Conservation (phyloP, 2,888 invertebrate genomes). For the Eumacrocentrus americanus region DNA sequence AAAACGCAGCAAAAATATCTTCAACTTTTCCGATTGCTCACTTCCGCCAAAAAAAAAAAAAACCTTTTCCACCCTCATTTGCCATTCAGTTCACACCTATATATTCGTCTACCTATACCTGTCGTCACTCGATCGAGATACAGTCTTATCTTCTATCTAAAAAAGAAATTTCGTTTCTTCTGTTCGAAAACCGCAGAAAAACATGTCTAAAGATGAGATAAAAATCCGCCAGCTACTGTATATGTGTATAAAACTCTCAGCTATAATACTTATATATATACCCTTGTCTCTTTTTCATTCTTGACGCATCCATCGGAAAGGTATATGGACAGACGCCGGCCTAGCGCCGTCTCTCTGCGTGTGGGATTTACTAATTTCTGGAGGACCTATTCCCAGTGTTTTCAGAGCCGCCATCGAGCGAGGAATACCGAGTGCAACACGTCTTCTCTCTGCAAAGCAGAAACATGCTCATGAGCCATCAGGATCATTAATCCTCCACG, state of each 20-base stretch:
- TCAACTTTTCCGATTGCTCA: slow-evolving; percentile 16
- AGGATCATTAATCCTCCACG: slow-evolving; percentile 19
- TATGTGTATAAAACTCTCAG: too few relatives aligned
- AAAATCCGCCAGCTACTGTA: not conserved
- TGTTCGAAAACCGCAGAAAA: not conserved
- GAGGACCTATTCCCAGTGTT: slow-evolving; percentile 34
- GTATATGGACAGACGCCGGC: slow-evolving; percentile 10
- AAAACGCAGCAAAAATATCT: slow-evolving; percentile 5
- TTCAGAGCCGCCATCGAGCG: not conserved
- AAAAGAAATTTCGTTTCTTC: slow-evolving; percentile 2
- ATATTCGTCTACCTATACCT: slow-evolving; percentile 14
- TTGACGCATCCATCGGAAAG: slow-evolving; percentile 13
- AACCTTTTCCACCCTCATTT: slow-evolving; percentile 21
- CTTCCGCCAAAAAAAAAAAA: slow-evolving; percentile 14
- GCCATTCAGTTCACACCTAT: slow-evolving; percentile 24
- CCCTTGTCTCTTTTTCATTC: slow-evolving; percentile 18
- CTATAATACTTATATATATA: too few relatives aligned
- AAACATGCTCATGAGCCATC: not conserved
- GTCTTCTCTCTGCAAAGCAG: not conserved
- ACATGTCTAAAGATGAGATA: not conserved
- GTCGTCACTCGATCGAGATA: slow-evolving; percentile 8
- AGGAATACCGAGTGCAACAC: slow-evolving; percentile 12
- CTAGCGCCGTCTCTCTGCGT: slow-evolving; percentile 40
- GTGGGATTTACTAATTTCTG: slow-evolving; percentile 55
- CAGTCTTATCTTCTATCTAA: not conserved